phyloP scores from a whole-genome alignment of 1,140 invertebrate genomes.

The Wasmannia auropunctata region DNA sequence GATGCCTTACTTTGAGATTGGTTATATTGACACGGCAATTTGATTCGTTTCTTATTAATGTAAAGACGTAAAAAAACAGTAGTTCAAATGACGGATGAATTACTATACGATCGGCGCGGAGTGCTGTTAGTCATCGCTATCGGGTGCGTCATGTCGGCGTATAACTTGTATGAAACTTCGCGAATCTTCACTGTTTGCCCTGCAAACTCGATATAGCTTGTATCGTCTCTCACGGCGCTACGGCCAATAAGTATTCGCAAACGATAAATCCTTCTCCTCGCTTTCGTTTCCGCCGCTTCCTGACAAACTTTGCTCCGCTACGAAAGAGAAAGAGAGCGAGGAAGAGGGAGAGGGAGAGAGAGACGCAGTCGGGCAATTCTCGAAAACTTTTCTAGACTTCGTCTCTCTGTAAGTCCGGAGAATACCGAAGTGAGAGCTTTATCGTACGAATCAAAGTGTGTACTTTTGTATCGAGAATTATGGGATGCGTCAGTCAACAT shows the following conservation, averaged over 20 bases:
- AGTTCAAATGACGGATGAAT: neutral
- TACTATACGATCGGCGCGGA: slow-evolving; percentile 8
- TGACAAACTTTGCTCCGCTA: slow-evolving; percentile 53
- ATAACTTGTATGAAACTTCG: slow-evolving; percentile 51
- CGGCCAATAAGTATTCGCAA: slow-evolving; percentile 65
- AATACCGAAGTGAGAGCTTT: slow-evolving; percentile 22
- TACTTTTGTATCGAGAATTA: slow-evolving; percentile 15
- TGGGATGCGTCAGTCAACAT: neutral
- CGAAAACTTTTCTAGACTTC: slow-evolving; percentile 52
- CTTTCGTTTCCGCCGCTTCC: slow-evolving; percentile 44
- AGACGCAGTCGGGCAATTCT: neutral
- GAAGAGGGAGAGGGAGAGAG: neutral
- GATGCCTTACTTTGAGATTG: neutral
- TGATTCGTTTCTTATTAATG: slow-evolving; percentile 19
- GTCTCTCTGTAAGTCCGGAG: neutral
- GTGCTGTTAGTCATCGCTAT: slow-evolving; percentile 18
- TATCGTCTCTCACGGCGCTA: slow-evolving; percentile 58
- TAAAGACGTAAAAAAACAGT: neutral
- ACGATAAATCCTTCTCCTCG: slow-evolving; percentile 62
- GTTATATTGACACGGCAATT: neutral
- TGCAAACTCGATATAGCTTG: slow-evolving; percentile 65
- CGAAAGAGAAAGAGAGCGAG: neutral
- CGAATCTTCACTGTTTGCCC: slow-evolving; percentile 61
- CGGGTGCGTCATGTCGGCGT: slow-evolving; percentile 17
- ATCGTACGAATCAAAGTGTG: slow-evolving; percentile 32